A percentile compares a stretch with the other conserved stretches of the same genome.
phyloP scores from a whole-genome alignment of 1,140 invertebrate genomes.

The Phortica variegata region DNA sequence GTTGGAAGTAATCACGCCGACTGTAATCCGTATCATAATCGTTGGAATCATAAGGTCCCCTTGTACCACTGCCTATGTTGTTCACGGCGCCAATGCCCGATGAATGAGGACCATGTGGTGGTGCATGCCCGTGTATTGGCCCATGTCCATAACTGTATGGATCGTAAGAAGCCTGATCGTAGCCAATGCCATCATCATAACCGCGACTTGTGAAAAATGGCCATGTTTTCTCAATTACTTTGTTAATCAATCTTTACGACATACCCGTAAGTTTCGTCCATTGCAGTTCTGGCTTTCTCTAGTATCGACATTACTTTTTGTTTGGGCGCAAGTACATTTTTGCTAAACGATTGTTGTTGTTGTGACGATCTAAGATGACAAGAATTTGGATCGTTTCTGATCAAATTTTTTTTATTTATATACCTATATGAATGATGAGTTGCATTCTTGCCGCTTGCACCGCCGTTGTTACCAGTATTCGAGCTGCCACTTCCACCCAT shows the following conservation, averaged over 20 bases:
- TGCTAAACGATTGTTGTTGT: conserved; percentile 53
- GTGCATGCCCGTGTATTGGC: conserved; percentile 33
- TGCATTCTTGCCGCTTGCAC: conserved; percentile 19
- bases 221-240: background rate
- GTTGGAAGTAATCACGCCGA: conserved; percentile 48
- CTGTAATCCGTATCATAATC: conserved; percentile 51
- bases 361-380: background rate
- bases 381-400: background rate
- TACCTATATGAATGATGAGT: conserved; percentile 40
- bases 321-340: conserved; percentile 65
- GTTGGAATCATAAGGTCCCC: conserved; percentile 37
- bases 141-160: conserved; percentile 27
- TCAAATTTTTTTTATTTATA: background rate
- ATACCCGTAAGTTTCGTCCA: conserved; percentile 74
- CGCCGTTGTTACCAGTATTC: background rate
- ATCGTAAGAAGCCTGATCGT: conserved; percentile 40
- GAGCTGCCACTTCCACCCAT: conserved; percentile 6
- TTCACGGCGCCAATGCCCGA: conserved; percentile 31
- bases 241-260: conserved; percentile 4
- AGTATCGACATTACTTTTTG: conserved; percentile 80
- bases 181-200: conserved; percentile 46
- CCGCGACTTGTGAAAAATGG: conserved; percentile 24
- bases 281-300: conserved; percentile 75
- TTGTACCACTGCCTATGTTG: conserved; percentile 21
- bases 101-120: conserved; percentile 26